These are phyloP conservation scores for Fregetta grallaria DNA, from an alignment of 2,113 vertebrate genomes.

Conservation along the genomic window DNA sequence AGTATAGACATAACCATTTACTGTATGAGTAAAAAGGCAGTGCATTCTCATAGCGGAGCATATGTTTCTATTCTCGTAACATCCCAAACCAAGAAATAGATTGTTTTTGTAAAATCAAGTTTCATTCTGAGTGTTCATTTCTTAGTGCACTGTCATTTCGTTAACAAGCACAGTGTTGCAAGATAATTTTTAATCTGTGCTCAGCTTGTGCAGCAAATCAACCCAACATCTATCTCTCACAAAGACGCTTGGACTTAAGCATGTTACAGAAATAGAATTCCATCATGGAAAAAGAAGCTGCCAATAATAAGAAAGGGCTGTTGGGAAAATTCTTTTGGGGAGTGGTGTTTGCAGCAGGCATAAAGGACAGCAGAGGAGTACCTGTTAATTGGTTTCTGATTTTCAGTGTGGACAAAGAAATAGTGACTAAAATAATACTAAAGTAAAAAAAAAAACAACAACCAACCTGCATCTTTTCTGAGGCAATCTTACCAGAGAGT, in stretches of 20 bases:
- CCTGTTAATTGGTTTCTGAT: slow-evolving; percentile 24
- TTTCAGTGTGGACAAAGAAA: not conserved
- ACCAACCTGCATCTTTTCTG: not conserved
- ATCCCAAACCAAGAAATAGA: not conserved
- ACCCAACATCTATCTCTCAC: not conserved
- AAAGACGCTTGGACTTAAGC: not conserved
- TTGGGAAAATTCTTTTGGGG: slow-evolving; percentile 2
- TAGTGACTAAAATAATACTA: not conserved
- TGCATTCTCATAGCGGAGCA: not conserved
- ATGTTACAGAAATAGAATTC: slow-evolving; percentile 42
- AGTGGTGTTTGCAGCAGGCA: not conserved
- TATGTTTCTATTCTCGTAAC: not conserved
- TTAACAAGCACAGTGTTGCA: not conserved
- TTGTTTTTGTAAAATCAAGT: slow-evolving; percentile 18
- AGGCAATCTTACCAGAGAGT: not conserved
- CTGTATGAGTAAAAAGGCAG: not conserved
- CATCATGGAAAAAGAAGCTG: slow-evolving; percentile 7
- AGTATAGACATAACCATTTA: not conserved
- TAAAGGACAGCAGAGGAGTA: not conserved
- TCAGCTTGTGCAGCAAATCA: slow-evolving; percentile 29
- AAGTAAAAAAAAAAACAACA: not conserved
- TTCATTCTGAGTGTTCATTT: not conserved
- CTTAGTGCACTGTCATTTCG: not conserved
- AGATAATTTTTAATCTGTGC: not conserved
- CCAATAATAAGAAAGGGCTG: not conserved